Percentiles rank a stretch among this genome's conserved stretches.
phyloP scores from a whole-genome alignment of 1,140 invertebrate species.

The Mizuhopecten yessoensis region DNA sequence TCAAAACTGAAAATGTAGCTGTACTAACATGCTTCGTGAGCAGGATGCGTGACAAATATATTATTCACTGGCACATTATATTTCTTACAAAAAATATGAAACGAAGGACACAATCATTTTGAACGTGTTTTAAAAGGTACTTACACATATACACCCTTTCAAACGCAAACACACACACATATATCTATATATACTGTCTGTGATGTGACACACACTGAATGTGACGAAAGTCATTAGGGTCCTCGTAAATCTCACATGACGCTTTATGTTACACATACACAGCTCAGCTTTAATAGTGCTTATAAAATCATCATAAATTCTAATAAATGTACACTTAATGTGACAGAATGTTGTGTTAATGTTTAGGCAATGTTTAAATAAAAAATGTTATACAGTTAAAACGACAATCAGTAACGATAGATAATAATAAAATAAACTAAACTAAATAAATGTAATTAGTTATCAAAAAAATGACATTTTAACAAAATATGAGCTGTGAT shows the following conservation, averaged over 20 bases:
- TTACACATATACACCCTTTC: not conserved
- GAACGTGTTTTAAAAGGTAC: not conserved
- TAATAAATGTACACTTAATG: not conserved
- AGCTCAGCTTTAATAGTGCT: not conserved
- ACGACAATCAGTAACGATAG: not conserved
- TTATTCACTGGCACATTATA: not conserved
- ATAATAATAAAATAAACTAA: no score
- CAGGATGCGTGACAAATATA: not conserved
- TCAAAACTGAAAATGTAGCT: constrained; percentile 34
- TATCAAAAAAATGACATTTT: no score
- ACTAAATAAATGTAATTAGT: no score
- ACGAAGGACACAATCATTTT: not conserved
- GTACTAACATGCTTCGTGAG: not conserved
- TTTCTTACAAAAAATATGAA: not conserved
- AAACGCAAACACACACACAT: not conserved
- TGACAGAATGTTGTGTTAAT: not conserved
- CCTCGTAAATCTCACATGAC: not conserved
- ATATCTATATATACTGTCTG: not conserved
- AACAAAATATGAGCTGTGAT: no score
- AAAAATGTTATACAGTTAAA: not conserved
- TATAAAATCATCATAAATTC: constrained; percentile 16
- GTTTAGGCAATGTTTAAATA: not conserved
- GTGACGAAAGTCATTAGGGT: not conserved
- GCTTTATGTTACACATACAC: constrained; percentile 4
- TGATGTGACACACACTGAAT: not conserved